These are phyloP conservation scores for Brachypodius melanocephalos DNA, from an alignment of 2,113 vertebrate species.

Conservation along the genomic window DNA sequence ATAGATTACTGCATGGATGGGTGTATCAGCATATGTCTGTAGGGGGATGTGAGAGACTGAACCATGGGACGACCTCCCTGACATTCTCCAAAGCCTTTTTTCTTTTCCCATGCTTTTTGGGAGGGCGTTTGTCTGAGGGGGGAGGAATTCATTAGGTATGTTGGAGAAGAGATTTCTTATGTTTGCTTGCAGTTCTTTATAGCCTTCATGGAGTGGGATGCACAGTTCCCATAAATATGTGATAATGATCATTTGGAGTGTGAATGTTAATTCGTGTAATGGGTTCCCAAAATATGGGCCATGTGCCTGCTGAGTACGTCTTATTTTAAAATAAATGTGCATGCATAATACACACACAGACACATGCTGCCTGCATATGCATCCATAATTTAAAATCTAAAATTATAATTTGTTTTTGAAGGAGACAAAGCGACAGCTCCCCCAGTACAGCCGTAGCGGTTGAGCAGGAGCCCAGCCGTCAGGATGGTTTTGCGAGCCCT, in stretches of 20 bases:
- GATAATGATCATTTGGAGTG: slow-evolving; percentile 44
- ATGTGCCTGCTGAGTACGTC: slow-evolving; percentile 48
- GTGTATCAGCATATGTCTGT: slow-evolving; percentile 24
- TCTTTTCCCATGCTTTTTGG: slow-evolving; percentile 31
- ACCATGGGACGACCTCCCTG: slow-evolving; percentile 16
- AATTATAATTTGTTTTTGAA: slow-evolving; percentile 47
- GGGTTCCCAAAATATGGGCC: slow-evolving; percentile 51
- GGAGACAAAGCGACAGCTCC: slow-evolving; percentile 53
- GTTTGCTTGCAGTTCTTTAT: slow-evolving; percentile 21
- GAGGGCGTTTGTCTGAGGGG: neutral
- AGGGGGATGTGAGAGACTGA: slow-evolving; percentile 44
- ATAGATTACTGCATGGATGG: neutral
- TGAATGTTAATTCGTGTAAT: slow-evolving; percentile 49
- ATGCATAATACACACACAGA: slow-evolving; percentile 23
- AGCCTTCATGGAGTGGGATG: slow-evolving; percentile 1
- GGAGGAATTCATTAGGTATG: neutral
- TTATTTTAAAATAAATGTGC: slow-evolving; percentile 55
- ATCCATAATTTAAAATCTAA: slow-evolving; percentile 53
- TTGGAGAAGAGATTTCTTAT: neutral
- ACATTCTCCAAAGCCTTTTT: slow-evolving; percentile 20
- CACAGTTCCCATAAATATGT: slow-evolving; percentile 31
- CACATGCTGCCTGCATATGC: slow-evolving; percentile 31
- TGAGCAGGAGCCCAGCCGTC: slow-evolving; percentile 42
- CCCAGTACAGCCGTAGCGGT: neutral
- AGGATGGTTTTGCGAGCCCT: slow-evolving; percentile 53